Conservation (phyloP, 2,888 invertebrate genomes). For the Agonopterix subpropinquella region DNA sequence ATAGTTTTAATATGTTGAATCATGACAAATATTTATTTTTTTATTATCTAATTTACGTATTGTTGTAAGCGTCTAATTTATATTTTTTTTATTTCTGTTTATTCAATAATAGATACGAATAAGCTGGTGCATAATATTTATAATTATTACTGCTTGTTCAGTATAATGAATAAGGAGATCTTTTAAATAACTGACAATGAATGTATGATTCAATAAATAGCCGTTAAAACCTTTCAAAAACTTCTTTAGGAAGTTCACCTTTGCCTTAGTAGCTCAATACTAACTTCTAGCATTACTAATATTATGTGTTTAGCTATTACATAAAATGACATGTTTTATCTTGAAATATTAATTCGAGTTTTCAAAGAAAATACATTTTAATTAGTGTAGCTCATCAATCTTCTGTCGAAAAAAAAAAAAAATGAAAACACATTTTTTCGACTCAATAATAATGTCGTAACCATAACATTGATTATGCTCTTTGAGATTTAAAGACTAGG, state of each 20-base stretch:
- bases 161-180: background rate
- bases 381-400: too few species aligned
- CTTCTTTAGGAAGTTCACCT: background rate
- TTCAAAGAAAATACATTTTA: background rate
- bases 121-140: conserved; percentile 47
- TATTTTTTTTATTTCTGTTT: conserved; percentile 7
- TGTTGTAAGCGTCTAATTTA: conserved; percentile 21
- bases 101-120: conserved; percentile 2
- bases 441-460: too few species aligned
- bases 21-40: conserved; percentile 70
- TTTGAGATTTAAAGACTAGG: too few species aligned
- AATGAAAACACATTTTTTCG: too few species aligned
- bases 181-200: background rate
- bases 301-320: too few species aligned
- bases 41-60: conserved; percentile 27
- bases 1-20: conserved; percentile 56
- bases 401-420: too few species aligned
- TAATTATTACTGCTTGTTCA: conserved; percentile 1
- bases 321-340: background rate
- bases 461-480: too few species aligned
- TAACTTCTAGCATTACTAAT: background rate
- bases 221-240: background rate
- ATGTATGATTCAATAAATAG: background rate
- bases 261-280: conserved; percentile 5
- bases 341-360: background rate